phyloP scores from a whole-genome alignment of 2,888 invertebrate genomes.

The Adineta ricciae region DNA sequence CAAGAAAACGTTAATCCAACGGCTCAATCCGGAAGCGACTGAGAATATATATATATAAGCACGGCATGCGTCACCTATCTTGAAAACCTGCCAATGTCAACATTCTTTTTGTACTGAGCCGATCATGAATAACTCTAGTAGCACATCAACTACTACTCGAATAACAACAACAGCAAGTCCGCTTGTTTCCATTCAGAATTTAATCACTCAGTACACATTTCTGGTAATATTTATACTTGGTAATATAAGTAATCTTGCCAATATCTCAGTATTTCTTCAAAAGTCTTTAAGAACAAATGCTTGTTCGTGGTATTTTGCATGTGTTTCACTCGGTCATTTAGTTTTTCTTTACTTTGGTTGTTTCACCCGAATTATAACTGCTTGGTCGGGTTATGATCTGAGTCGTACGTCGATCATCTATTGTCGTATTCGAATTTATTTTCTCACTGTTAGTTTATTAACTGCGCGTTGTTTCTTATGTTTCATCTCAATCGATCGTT shows the following conservation, averaged over 20 bases:
- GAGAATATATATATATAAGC: too few species aligned
- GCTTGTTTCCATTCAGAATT: not conserved
- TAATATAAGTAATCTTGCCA: not conserved
- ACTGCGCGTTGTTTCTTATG: not conserved
- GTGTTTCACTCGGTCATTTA: not conserved
- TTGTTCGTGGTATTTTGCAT: not conserved
- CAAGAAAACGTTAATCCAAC: too few species aligned
- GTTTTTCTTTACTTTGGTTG: not conserved
- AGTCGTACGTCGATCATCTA: not conserved
- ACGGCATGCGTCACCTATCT: too few species aligned
- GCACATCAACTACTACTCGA: not conserved
- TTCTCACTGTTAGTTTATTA: not conserved
- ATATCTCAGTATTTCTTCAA: not conserved
- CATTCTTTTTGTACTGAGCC: too few species aligned
- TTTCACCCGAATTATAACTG: not conserved
- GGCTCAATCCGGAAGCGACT: too few species aligned
- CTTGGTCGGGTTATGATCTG: not conserved
- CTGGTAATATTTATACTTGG: not conserved
- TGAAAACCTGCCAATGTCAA: too few species aligned
- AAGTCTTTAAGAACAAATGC: not conserved
- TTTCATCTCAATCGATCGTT: not conserved
- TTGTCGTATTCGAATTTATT: not conserved
- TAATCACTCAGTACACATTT: not conserved
- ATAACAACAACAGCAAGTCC: not conserved
- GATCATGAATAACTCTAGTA: not conserved